Evolutionary conservation across 1,140 invertebrate genomes (phyloP).

Genomic region (Parapsyche elsis): DNA sequence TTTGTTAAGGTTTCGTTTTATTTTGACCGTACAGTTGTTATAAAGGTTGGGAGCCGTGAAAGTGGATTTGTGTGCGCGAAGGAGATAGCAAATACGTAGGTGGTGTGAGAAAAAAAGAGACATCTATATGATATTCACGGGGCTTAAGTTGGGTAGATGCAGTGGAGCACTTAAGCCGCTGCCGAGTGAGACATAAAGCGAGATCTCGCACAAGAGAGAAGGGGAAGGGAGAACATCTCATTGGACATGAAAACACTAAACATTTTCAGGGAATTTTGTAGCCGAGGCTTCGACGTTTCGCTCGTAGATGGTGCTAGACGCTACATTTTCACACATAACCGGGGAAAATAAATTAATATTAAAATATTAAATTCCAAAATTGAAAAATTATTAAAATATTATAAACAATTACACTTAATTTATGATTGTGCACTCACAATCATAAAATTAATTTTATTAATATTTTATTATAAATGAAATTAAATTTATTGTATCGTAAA

Average conservation of each 20-base stretch:
- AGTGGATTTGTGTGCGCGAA: background rate
- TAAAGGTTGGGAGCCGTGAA: background rate
- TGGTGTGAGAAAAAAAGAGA: slow-evolving; percentile 21
- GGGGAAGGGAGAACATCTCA: slow-evolving; percentile 48
- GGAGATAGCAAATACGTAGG: background rate
- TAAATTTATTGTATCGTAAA: background rate
- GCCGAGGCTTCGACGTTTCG: slow-evolving; percentile 47
- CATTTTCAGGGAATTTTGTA: slow-evolving; percentile 50
- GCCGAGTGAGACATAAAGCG: slow-evolving; percentile 25
- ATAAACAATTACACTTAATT: no score
- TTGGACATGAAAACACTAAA: slow-evolving; percentile 54
- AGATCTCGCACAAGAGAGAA: slow-evolving; percentile 35
- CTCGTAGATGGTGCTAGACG: slow-evolving; percentile 54
- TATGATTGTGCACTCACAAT: no score
- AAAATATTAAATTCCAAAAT: background rate
- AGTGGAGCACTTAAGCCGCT: background rate
- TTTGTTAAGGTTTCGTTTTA: background rate
- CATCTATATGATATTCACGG: slow-evolving; percentile 19
- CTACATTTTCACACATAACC: slow-evolving; percentile 20
- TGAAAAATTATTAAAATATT: background rate
- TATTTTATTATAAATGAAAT: background rate
- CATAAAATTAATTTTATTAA: background rate
- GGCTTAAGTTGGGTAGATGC: slow-evolving; percentile 28
- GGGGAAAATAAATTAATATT: background rate
- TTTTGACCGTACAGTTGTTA: slow-evolving; percentile 10